phyloP scores from a whole-genome alignment of 2,888 invertebrate genomes.

The Dichetophora obliterata region DNA sequence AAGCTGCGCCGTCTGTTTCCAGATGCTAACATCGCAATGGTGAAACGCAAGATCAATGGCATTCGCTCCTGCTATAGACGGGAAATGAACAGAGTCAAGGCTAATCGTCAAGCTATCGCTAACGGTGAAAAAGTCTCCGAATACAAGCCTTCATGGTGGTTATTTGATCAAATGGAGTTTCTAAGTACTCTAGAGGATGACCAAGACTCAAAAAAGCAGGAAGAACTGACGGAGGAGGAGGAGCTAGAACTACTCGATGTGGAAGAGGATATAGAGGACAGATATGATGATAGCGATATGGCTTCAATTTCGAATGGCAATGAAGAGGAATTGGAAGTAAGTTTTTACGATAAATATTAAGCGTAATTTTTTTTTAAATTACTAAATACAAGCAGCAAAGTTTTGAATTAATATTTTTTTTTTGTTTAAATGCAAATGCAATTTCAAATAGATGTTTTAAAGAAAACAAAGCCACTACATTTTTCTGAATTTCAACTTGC shows the following conservation, averaged over 20 bases:
- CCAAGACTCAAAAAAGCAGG: no score
- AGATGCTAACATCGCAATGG: slow-evolving; percentile 40
- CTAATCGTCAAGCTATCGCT: background rate
- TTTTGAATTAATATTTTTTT: no score
- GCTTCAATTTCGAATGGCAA: background rate
- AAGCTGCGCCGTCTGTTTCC: slow-evolving; percentile 44
- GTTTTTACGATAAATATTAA: no score
- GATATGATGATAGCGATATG: background rate
- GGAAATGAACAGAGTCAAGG: slow-evolving; percentile 8
- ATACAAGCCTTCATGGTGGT: slow-evolving; percentile 39
- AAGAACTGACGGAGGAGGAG: background rate
- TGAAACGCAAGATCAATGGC: slow-evolving; percentile 45
- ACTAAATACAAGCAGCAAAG: no score
- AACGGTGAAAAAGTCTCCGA: background rate
- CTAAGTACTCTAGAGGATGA: slow-evolving; percentile 28
- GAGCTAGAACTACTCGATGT: background rate
- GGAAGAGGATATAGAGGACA: background rate
- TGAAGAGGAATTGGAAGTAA: slow-evolving; percentile 7
- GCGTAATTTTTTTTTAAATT: no score
- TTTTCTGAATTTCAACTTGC: no score
- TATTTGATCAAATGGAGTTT: slow-evolving; percentile 37
- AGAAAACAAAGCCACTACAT: no score
- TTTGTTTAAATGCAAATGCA: no score
- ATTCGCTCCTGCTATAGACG: slow-evolving; percentile 34
- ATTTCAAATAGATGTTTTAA: no score